Evolutionary conservation across 92 coral and sea anemone genomes (phyloP).

Genomic region (Umimayanthus chanpuru): DNA sequence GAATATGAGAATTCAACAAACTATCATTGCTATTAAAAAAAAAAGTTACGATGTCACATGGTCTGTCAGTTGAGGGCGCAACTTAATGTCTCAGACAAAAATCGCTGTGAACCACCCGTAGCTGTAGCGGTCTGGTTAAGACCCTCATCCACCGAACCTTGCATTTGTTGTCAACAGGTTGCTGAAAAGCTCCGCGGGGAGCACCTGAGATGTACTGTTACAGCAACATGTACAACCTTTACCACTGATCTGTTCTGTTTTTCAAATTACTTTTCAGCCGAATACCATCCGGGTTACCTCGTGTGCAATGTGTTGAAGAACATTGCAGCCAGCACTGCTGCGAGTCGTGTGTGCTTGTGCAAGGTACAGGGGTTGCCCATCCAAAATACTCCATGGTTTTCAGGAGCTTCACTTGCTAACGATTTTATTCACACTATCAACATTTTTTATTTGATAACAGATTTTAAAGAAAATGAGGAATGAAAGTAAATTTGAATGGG

Average conservation of each 20-base stretch:
- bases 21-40: too few species aligned
- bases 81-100: too few species aligned
- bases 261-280: conserved; percentile 3
- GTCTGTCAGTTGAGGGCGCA: too few species aligned
- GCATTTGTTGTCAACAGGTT: too few species aligned
- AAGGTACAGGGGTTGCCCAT: conserved; percentile 54
- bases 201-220: too few species aligned
- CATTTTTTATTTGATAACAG: neutral
- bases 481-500: neutral
- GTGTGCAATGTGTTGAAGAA: conserved; percentile 86
- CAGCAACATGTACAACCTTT: neutral
- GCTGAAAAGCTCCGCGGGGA: too few species aligned
- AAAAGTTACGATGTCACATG: too few species aligned
- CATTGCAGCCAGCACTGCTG: conserved; percentile 83
- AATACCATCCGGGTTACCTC: conserved; percentile 86
- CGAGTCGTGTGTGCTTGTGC: conserved; percentile 87
- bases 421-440: neutral
- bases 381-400: neutral
- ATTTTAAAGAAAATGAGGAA: too few species aligned
- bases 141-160: too few species aligned
- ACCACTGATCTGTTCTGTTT: neutral
- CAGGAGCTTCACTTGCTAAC: neutral
- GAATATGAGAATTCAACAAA: too few species aligned
- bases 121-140: too few species aligned
- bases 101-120: too few species aligned